Conservation (phyloP, 2,888 invertebrate genomes). For the Heterodera filipjevi region DNA sequence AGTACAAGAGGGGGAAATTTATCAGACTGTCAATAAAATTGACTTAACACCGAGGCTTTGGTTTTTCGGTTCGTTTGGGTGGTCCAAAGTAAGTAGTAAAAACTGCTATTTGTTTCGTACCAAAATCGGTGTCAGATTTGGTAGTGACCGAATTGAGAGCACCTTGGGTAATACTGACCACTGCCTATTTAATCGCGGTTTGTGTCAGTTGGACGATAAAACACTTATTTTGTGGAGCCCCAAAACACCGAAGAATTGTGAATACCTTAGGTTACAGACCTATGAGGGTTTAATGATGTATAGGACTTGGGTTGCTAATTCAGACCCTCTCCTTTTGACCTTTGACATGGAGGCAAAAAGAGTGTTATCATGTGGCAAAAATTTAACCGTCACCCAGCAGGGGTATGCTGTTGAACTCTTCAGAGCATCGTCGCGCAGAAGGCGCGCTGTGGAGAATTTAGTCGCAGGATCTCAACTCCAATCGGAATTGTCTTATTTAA, state of each 20-base stretch:
- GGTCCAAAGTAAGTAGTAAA: not conserved
- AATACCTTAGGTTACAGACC: not conserved
- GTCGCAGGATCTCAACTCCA: not conserved
- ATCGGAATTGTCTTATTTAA: conserved; percentile 4
- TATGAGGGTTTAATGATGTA: not conserved
- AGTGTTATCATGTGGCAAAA: not conserved
- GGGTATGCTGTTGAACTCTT: not conserved
- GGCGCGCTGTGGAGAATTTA: not conserved
- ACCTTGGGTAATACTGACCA: not conserved
- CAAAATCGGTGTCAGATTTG: not conserved
- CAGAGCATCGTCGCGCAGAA: not conserved
- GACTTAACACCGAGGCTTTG: not conserved
- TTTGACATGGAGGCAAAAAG: not conserved
- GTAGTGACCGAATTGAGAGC: not conserved
- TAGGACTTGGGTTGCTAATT: not conserved
- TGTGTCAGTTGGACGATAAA: not conserved
- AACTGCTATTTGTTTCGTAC: not conserved
- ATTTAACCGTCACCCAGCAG: not conserved
- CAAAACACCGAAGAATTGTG: not conserved
- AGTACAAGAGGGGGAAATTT: not conserved
- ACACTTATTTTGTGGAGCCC: not conserved
- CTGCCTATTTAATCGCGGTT: not conserved
- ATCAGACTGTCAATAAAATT: not conserved
- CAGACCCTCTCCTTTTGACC: not conserved
- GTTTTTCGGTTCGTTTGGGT: not conserved